Evolutionary conservation across 2,888 invertebrate genomes (phyloP).

Genomic region (Erynnis tages): DNA sequence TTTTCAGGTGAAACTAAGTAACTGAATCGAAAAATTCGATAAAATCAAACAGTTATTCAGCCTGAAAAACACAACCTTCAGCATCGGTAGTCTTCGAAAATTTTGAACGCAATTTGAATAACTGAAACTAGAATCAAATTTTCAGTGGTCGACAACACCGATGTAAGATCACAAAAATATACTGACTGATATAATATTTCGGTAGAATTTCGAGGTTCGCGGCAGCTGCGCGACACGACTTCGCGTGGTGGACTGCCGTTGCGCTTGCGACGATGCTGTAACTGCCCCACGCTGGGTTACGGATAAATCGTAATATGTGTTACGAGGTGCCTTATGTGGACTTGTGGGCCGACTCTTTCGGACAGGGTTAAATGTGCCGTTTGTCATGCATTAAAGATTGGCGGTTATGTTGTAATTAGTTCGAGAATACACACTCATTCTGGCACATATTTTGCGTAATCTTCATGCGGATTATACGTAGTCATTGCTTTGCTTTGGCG

Average conservation of each 20-base stretch:
- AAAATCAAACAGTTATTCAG: neutral
- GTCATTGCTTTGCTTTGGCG: too few relatives aligned
- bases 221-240: conserved; percentile 68
- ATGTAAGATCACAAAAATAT: neutral
- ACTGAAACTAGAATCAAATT: neutral
- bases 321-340: conserved; percentile 65
- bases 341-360: conserved; percentile 52
- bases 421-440: neutral
- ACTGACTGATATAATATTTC: conserved; percentile 17
- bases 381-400: conserved; percentile 32
- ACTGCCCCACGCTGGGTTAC: conserved; percentile 46
- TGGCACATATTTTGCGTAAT: neutral
- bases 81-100: too few relatives aligned
- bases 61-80: too few relatives aligned
- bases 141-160: neutral
- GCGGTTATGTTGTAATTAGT: conserved; percentile 13
- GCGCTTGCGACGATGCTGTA: conserved; percentile 45
- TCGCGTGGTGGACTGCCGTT: conserved; percentile 64
- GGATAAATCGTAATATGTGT: conserved; percentile 60
- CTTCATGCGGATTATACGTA: neutral
- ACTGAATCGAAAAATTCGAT: too few relatives aligned
- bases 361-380: conserved; percentile 39
- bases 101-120: too few relatives aligned
- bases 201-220: conserved; percentile 37
- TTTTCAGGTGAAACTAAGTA: too few relatives aligned